A percentile compares a stretch with the other conserved stretches of the same genome.
These are phyloP conservation scores for Prinia subflava DNA, from an alignment of 2,113 vertebrate species.

Conservation along the genomic window DNA sequence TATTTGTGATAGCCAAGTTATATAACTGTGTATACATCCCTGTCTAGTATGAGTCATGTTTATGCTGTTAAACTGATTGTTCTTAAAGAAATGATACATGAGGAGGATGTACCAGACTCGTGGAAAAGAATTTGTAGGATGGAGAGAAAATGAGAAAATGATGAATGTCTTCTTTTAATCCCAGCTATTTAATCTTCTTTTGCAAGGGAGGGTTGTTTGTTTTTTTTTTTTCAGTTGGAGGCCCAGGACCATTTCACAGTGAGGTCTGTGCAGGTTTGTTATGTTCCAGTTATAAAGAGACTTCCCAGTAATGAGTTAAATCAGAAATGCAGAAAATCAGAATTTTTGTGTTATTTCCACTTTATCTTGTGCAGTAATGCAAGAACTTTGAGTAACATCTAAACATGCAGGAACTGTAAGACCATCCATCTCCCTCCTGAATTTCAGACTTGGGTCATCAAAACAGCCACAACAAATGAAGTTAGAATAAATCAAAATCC, in stretches of 20 bases:
- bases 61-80: background rate
- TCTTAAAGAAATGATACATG: background rate
- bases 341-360: background rate
- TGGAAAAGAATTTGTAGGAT: background rate
- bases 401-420: background rate
- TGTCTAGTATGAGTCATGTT: background rate
- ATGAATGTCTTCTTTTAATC: background rate
- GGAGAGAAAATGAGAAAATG: background rate
- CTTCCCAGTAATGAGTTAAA: background rate
- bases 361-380: background rate
- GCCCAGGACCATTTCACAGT: background rate
- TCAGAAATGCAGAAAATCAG: background rate
- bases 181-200: background rate
- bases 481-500: constrained; percentile 31
- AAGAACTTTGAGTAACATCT: background rate
- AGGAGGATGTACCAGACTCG: background rate
- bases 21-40: background rate
- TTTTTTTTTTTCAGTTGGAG: background rate
- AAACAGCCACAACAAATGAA: constrained; percentile 6
- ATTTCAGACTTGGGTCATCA: background rate
- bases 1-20: background rate
- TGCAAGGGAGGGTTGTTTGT: background rate
- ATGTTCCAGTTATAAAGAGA: background rate
- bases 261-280: background rate
- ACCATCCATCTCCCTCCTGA: background rate